Evolutionary conservation across 2,797 vertebrate species (phyloP), one percentile per base, ranked within the genome.

Genomic region (Catharus ustulatus): DNA sequence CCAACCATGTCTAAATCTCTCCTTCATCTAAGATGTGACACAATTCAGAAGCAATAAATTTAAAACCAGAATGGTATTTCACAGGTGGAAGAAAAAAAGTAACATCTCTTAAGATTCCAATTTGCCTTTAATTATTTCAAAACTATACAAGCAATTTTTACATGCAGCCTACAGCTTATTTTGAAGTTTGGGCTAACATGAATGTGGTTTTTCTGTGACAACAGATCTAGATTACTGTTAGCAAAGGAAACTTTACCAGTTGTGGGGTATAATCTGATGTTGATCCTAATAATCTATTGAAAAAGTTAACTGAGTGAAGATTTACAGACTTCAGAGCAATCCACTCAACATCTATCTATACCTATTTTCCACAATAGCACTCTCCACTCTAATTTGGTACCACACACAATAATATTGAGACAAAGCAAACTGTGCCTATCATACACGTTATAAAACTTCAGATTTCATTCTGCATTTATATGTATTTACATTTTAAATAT

Each of bases 1-100:
- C 45, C 67, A 89, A 91, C 66, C 87, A 88, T 67, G 45, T 38
- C 87, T 86, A 94, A 94, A 93, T 84, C 62, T 84, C 34, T 90
- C 76, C 73, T 69, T 93, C 78, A 87, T 87, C n/a, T 89, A 49
- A 79, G 30, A 81, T 7, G 8, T 45, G 84, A 87, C 80, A 94
- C 43, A 79, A 73, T 87, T 93, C 55, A 85, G 51, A 90, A 29
- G 24, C 57, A 89, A 55, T 84, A 93, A 91, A 78, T 90, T 89
- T 86, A 69, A 94, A 80, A 84, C 86, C 38, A 90, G 73, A 82
- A 87, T 38, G 57, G 58, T 27, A 73, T 68, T 94, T 92, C 76
- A 81, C 72, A 93, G 87, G 68, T 89, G 58, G 48, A 87, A 52
- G 42, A 67, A 71, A 82, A 87, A 78, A 72, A 4, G 3, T n/a